These are phyloP conservation scores for Oreohelix idahoensis DNA, from an alignment of 1,140 invertebrate genomes.

Conservation along the genomic window DNA sequence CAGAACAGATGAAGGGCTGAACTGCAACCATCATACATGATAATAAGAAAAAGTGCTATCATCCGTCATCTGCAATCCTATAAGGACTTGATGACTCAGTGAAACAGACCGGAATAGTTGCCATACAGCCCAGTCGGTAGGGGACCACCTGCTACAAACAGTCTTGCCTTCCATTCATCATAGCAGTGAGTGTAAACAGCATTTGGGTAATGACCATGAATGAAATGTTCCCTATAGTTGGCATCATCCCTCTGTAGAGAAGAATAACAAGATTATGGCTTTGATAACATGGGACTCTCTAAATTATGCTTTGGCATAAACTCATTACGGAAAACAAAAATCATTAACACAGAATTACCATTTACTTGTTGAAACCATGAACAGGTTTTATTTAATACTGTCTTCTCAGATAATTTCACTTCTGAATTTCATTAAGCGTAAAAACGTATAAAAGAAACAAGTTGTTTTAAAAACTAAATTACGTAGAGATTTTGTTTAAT, in stretches of 20 bases:
- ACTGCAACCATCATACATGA: not conserved
- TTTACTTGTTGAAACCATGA: too few relatives aligned
- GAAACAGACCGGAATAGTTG: slow-evolving; percentile 83
- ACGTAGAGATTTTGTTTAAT: too few relatives aligned
- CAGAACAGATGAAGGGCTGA: not conserved
- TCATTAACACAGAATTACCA: too few relatives aligned
- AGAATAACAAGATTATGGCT: too few relatives aligned
- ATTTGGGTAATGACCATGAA: slow-evolving; percentile 72
- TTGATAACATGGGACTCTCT: too few relatives aligned
- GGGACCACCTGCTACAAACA: slow-evolving; percentile 95
- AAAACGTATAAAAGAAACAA: too few relatives aligned
- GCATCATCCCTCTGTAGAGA: slow-evolving; percentile 67
- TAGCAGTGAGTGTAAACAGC: slow-evolving; percentile 98
- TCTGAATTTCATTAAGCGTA: too few relatives aligned
- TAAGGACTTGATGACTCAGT: slow-evolving; percentile 4
- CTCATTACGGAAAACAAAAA: too few relatives aligned
- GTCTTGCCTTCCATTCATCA: slow-evolving; percentile 88
- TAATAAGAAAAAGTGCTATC: not conserved
- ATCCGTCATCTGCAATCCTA: not conserved
- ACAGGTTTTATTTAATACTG: too few relatives aligned
- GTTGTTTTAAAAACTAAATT: too few relatives aligned
- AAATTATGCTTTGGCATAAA: too few relatives aligned
- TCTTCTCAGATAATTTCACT: too few relatives aligned
- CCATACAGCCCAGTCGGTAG: slow-evolving; percentile 90
- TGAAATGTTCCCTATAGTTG: slow-evolving; percentile 68